Base-by-base conservation (phyloP, 1,140 invertebrate species). In the Arctopsyche grandis region DNA sequence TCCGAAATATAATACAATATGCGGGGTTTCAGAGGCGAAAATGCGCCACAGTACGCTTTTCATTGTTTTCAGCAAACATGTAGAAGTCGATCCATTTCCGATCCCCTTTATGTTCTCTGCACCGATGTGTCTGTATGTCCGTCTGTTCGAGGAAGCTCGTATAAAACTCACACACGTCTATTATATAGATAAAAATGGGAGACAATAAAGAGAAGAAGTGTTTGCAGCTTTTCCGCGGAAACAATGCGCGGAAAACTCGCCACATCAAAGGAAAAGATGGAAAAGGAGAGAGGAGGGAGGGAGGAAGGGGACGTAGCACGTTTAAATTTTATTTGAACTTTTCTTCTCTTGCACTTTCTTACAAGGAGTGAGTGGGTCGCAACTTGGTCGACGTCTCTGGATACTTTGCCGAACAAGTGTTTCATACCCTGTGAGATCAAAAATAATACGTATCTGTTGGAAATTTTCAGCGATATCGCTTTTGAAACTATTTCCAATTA, bases 141-240 rank as follows among this genome's bases (percentile, higher is more conserved):
- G 29, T 38, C 29, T 38, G 1, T 38, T 1, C 29, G 1, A 38
- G 29, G 29, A 38, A 38, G 29, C 29, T 7, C 29, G 29, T 4
- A 7, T 38, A 38, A 38, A 38, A 38, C 29, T 38, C 29, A 38
- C 7, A 38, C 29, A 38, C 29, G 29, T 38, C 29, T 38, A 7
- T n/a, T 4, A 38, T 38, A 38, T 38, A 38, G 29, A 38, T 7
- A 38, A 38, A 4, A 38, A 38, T 4, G 48, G 16, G 48, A 46
- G 44, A 46, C 5, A 46, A 46, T 5, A 46, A 12, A 46, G 44
- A 46, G 48, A 52, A 16, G 48, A 46, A 74, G 71, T 74, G 71
- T 74, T 74, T 74, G 71, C 71, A 74, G 71, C 71, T 58, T 74
- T 58, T 58, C 71, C 52, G 46, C 69, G 71, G 71, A 56, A 74